Base-by-base conservation (phyloP, 92 coral and sea anemone species). In the Heliopora coerulea region DNA sequence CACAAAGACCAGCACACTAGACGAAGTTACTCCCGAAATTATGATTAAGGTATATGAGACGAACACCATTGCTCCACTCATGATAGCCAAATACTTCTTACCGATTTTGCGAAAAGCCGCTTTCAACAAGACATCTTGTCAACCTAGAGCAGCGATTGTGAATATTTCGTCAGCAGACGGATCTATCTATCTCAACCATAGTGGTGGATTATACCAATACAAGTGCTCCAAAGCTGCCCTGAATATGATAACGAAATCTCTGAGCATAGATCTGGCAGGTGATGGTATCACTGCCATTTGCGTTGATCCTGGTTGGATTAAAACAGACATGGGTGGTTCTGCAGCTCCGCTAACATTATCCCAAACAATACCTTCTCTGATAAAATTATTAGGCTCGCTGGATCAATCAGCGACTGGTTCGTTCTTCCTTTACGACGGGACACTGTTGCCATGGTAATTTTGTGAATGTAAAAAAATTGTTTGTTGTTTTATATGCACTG, bases 261-360 rank as follows among this genome's bases (percentile, higher is more conserved):
- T 90, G 12, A 87, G 91, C 72, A 54, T 80, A n/a, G 95, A 88
- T 42, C 61, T 85, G 17, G 62, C 72, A 28, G 49, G 39, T 13
- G 86, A 85, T n/a, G 91, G 88, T 6, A 62, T 90, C 54, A 68
- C 68, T 39, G 83, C 81, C 0, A 75, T 90, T n/a, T 80, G 81
- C 31, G 25, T 90, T 18, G 77, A 73, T 72, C 92, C 97, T 35
- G 92, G 97, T 44, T 90, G 88, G 88, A 88, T 89, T 14, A 59
- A 86, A 59, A 89, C 96, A 35, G 85, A 80, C 29, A 84, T 80
- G 90, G 91, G 89, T 0, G 91, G 88, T 6, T 61, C 64, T 37
- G 25, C 72, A 27, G 89, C 85, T 21, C 29, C 79, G 9, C 54
- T 83, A 8, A 80, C 88, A 5, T 39, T 78, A 0, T 63, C 88